Evolutionary conservation across 2,888 invertebrate species (phyloP), one percentile per base, ranked within the genome.

Genomic region (Pseudoips prasinana): DNA sequence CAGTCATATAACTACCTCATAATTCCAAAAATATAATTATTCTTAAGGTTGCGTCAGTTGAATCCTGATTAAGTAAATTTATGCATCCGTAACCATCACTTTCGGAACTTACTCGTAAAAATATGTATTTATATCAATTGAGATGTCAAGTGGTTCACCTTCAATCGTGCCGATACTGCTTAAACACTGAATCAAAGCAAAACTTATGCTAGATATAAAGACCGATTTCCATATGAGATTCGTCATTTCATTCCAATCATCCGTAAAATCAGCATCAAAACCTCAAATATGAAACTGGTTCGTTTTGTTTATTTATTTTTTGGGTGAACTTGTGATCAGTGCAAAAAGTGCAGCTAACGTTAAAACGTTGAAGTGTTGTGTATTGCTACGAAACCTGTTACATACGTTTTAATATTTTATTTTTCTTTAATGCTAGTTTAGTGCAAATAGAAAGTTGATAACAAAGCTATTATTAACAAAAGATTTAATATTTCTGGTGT

Each of bases 261-360:
- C 8, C 10, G 14, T 22, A 29, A 22, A 22, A 22, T 22, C 22
- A 20, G 1, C 8, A 11, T 7, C 10, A 5, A 8, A 4, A 4
- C 11, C 11, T 8, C 25, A 7, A 32, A 25, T 25, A 32, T 32
- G 32, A 32, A 32, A 25, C 8, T 25, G 20, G 32, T 32, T 3
- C 10, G 31, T 20, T 20, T 20, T 20, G 20, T 20, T 20, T 20
- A 2, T 20, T 3, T n/a, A 20, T 20, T n/a, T n/a, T n/a, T 20
- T 7, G 7, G 7, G 20, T 20, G 20, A 7, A 20, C 7, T 20
- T 20, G 20, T 5, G 20, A 20, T 5, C 18, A 20, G 20, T 20
- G 20, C 20, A 20, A 5, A n/a, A 20, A 20, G 20, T 20, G 20
- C 14, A 14, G 14, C 5, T 14, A n/a, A n/a, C n/a, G n/a, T n/a